Evolutionary conservation across 1,140 invertebrate species (phyloP), one percentile per base, ranked within the genome.

Genomic region (Cecropterus lyciades): DNA sequence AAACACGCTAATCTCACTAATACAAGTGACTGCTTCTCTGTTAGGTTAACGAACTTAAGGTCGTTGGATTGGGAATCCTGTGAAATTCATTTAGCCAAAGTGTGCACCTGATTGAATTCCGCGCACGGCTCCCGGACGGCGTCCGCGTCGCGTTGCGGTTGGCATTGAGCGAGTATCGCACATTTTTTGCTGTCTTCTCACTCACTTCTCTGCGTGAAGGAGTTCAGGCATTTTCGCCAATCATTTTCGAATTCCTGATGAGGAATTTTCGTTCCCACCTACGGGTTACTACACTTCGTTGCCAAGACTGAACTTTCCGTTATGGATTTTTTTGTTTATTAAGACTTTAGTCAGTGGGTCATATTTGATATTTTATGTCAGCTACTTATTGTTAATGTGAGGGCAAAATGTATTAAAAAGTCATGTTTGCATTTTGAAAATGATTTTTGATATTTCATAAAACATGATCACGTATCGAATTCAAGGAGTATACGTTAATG

Each of bases 31-130:
- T 37, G 1, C 9, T 11, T 4, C 10, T 11, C 1, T 37, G 10
- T n/a, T 11, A 37, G 10, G 33, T 37, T 37, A 37, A 37, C 33
- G 33, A 37, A 37, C 33, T 37, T 40, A 49, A 20, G 24, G 57
- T 62, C 46, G 45, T 49, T 51, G 59, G 17, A 51, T 62, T 62
- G 59, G 46, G 59, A 62, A 49, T 51, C 59, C 59, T 49, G 59
- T 62, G 20, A 62, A 62, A 62, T 46, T 62, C 43, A 48, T 46
- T 46, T 62, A 62, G 46, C 46, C 46, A 17, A 62, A 42, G 46
- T 72, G 67, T 65, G 69, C 72, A 63, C 66, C 68, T 87, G 84
- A 88, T 84, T 82, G 83, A 87, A 89, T 89, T 87, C 87, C 75
- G 66, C 68, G 71, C 82, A 88, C 79, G 78, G 67, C 67, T 43